phyloP scores from a whole-genome alignment of 1,140 invertebrate genomes.

The Sarcophaga bullata region DNA sequence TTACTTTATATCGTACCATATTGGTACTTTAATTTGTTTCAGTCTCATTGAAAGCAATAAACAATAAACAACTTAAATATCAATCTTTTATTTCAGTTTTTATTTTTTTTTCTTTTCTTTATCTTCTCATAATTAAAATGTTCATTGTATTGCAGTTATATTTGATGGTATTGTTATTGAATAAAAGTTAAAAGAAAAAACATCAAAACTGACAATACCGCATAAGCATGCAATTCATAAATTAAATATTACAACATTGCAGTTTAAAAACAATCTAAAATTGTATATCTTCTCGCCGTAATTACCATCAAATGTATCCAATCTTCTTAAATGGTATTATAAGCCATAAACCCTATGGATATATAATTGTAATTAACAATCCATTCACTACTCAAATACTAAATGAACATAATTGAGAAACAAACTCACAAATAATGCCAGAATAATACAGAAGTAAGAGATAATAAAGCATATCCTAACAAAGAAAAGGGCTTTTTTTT shows the following conservation, averaged over 20 bases:
- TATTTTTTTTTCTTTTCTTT: too few species aligned
- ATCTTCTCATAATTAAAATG: too few species aligned
- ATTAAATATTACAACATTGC: constrained; percentile 8
- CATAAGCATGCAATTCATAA: background rate
- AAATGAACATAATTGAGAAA: background rate
- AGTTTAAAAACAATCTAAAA: too few species aligned
- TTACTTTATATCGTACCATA: background rate
- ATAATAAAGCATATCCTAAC: background rate
- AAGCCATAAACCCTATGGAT: background rate
- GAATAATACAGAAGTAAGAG: background rate
- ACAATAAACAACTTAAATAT: constrained; percentile 7
- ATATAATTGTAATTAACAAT: background rate
- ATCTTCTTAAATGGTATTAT: background rate
- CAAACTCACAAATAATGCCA: background rate
- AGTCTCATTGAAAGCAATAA: constrained; percentile 1
- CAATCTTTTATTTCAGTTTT: background rate
- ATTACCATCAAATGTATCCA: background rate
- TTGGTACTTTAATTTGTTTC: constrained; percentile 9
- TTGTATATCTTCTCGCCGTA: too few species aligned
- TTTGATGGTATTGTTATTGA: too few species aligned
- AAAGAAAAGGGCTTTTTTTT: background rate
- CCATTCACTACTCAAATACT: background rate
- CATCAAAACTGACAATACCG: too few species aligned
- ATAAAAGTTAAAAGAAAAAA: too few species aligned
- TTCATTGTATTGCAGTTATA: too few species aligned